These are phyloP conservation scores for Lepidochitona cinerea DNA, from an alignment of 2,888 invertebrate genomes.

Conservation along the genomic window DNA sequence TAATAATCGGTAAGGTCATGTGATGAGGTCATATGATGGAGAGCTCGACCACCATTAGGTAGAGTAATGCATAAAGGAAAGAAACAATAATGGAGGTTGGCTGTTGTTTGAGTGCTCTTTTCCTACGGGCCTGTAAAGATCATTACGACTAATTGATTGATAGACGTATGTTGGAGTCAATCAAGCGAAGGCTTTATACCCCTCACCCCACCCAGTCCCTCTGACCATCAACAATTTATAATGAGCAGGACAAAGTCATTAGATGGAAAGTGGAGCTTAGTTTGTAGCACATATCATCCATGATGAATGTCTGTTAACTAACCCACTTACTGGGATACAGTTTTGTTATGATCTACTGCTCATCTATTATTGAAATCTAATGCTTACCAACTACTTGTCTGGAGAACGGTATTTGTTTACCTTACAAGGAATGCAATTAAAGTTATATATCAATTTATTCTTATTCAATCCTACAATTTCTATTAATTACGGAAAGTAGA, in stretches of 20 bases:
- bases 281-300: not conserved
- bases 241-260: not conserved
- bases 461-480: too few species aligned
- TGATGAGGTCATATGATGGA: not conserved
- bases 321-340: too few species aligned
- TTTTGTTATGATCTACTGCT: too few species aligned
- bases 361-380: too few species aligned
- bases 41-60: not conserved
- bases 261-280: not conserved
- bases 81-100: not conserved
- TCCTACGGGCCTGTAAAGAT: not conserved
- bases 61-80: not conserved
- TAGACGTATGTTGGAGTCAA: not conserved
- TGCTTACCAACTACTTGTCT: too few species aligned
- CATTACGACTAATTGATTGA: not conserved
- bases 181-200: not conserved
- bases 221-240: not conserved
- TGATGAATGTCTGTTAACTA: too few species aligned
- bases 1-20: not conserved
- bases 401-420: too few species aligned
- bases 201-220: too few species aligned
- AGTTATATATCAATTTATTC: too few species aligned
- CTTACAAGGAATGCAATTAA: too few species aligned
- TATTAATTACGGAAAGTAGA: too few species aligned
- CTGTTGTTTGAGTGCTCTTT: not conserved